Conservation (phyloP, 1,140 invertebrate genomes). For the Ceratosolen fusciceps region DNA sequence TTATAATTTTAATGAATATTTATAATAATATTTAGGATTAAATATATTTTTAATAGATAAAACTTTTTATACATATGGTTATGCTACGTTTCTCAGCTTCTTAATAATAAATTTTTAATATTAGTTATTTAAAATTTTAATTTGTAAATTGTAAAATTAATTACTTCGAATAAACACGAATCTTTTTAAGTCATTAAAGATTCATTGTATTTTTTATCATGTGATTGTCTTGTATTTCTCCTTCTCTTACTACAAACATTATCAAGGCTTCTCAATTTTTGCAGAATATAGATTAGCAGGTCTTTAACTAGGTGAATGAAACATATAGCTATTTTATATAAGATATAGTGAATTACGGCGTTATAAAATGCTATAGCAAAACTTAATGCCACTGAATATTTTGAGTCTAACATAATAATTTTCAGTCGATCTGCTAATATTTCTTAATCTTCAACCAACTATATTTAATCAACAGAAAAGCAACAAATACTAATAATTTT, state of each 20-base stretch:
- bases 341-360: constrained; percentile 57
- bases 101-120: too few species aligned
- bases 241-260: neutral
- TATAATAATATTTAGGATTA: too few species aligned
- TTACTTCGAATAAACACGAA: neutral
- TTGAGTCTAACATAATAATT: constrained; percentile 36
- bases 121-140: neutral
- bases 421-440: constrained; percentile 18
- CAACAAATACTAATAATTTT: neutral
- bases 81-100: too few species aligned
- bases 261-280: constrained; percentile 4
- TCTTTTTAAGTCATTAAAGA: neutral
- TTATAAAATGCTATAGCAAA: constrained; percentile 53
- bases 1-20: too few species aligned
- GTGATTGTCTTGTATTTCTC: neutral
- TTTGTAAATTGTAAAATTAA: neutral
- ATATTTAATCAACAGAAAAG: neutral
- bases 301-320: constrained; percentile 52
- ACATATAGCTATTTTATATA: constrained; percentile 56
- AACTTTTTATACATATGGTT: too few species aligned
- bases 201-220: constrained; percentile 1
- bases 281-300: constrained; percentile 47
- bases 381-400: constrained; percentile 46
- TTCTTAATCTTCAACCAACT: neutral
- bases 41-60: too few species aligned